Percentiles rank a stretch among this genome's conserved stretches.
Conservation (phyloP, 2,888 invertebrate genomes). For the Caenorhabditis macrosperma region DNA sequence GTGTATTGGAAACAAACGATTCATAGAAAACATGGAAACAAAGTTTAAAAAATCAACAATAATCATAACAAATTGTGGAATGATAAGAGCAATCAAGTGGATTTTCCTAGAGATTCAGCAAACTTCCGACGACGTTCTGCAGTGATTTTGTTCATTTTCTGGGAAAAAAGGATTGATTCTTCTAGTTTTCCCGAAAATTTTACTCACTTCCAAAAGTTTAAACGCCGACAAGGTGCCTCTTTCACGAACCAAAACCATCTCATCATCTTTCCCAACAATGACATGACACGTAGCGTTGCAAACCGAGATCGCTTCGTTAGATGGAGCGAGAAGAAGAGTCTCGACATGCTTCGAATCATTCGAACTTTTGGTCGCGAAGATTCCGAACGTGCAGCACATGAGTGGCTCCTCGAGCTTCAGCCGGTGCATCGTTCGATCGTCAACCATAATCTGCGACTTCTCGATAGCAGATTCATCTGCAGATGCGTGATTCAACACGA, state of each 20-base stretch:
- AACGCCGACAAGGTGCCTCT: conserved; percentile 19
- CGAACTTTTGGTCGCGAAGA: conserved; percentile 8
- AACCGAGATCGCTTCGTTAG: conserved; percentile 16
- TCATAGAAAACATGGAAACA: neutral
- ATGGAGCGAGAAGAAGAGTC: conserved; percentile 37
- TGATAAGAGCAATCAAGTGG: neutral
- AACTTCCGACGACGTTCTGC: conserved; percentile 25
- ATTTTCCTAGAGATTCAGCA: conserved; percentile 25
- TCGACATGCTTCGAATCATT: neutral
- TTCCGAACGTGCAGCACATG: conserved; percentile 47
- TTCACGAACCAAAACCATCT: conserved; percentile 29
- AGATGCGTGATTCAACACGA: conserved; percentile 47
- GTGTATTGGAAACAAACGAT: neutral
- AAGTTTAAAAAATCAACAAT: neutral
- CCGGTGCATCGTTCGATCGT: conserved; percentile 19
- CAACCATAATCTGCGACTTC: conserved; percentile 58
- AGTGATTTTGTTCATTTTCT: conserved; percentile 50
- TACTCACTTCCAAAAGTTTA: conserved; percentile 24
- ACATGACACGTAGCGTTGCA: conserved; percentile 43
- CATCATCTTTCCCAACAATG: conserved; percentile 23
- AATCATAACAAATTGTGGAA: neutral
- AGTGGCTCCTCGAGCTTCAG: conserved; percentile 25
- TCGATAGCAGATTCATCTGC: conserved; percentile 63
- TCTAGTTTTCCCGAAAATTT: neutral
- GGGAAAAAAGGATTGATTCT: conserved; percentile 1